Base-by-base conservation (phyloP, 1,140 invertebrate genomes). In the Solen grandis region DNA sequence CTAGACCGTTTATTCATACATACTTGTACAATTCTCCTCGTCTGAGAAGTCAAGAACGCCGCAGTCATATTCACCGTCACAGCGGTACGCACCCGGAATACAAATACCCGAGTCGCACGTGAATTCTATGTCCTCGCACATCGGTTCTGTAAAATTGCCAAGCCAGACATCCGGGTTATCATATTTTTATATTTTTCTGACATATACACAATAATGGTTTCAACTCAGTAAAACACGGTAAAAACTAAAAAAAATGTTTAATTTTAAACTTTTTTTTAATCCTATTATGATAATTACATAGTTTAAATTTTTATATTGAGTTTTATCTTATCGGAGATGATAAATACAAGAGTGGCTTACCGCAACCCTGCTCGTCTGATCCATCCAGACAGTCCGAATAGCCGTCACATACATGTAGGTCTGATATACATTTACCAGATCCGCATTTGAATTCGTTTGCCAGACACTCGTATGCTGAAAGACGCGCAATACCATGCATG, bases 11-110 rank as follows among this genome's bases (percentile, higher is more conserved):
- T n/a, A n/a, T n/a, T n/a, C n/a, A n/a, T n/a, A n/a, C n/a, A 10
- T 66, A 66, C 63, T 38, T 66, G 31, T 46, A 46, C 63, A 66
- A 25, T 66, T 46, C 5, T 5, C 0, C 16, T 66, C 63, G 22
- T 66, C 63, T 5, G 63, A 66, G 36, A 19, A 2, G 46, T 66
- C 63, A 5, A 66, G 29, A 5, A 27, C 33, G 4, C 63, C 63
- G 46, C 63, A 66, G n/a, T 66, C 63, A 13, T 4, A 13, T 46
- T 46, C 14, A 8, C 31, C 13, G 22, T 66, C 63, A 46, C 63
- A 66, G 22, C 10, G 16, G 25, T 38, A 66, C 16, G 63, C 35
- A 19, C 19, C n/a, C 38, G 63, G 63, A 25, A 66, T 66, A 46
- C 63, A 66, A 22, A 36, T 10, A 8, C 63, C 63, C 35, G 1